Base-by-base conservation (phyloP, 2,888 invertebrate genomes). In the Palloptera scutellata region DNA sequence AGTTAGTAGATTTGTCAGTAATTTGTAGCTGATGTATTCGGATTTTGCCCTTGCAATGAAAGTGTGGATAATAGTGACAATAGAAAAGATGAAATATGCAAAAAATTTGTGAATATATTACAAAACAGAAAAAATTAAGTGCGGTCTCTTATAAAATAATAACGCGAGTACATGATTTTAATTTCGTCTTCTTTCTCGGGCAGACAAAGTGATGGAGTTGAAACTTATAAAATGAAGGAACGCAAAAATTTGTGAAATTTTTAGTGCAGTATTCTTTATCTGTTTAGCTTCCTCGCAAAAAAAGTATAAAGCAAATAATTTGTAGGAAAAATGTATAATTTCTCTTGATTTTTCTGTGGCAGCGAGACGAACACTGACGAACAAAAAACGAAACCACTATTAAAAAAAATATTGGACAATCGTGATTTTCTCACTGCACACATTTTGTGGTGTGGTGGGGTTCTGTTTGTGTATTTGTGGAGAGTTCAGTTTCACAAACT, bases 1-100 rank as follows among this genome's bases (percentile, higher is more conserved):
- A 76, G 75, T 73, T 76, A 75, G 75, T 75, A 76, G 76, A 75
- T 74, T 75, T 74, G 73, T 75, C 75, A 74, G 73, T 74, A 73
- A 73, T 72, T 67, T 73, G 70, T 71, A 69, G 70, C 70, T 70
- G 73, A 72, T 74, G 74, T 76, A 75, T 78, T 77, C 74, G 74
- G 73, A 73, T 74, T 72, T 75, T 74, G 77, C 75, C 76, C 77
- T 75, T 78, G 72, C 74, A 76, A 52, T 45, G 54, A n/a, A n/a
- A n/a, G n/a, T n/a, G 17, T 55, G 61, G 54, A 54, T 54, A 59
- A 53, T 51, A 51, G 17, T 52, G 45, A 13, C 19, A 4, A 20
- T 30, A 15, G 17, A 17, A 55, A n/a, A 15, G 20, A 68, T 19
- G 55, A 15, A 43, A 40, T 53, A 45, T 43, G 4, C 0, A 40